phyloP scores from a whole-genome alignment of 2,797 vertebrate genomes.

The Melanogrammus aeglefinus region DNA sequence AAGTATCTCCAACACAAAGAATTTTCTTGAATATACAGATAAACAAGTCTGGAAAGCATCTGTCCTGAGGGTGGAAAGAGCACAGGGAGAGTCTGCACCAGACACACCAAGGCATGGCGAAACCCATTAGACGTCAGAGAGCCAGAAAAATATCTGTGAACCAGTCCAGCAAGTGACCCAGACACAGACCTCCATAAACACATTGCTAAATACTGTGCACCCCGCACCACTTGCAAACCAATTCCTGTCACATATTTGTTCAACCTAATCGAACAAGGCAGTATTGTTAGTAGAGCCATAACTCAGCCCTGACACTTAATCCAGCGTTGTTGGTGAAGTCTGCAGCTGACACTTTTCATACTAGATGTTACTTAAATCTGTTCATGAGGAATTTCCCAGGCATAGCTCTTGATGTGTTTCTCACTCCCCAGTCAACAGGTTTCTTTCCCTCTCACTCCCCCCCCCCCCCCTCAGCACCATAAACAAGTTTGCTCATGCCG shows the following conservation, averaged over 20 bases:
- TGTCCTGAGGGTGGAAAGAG: constrained; percentile 29
- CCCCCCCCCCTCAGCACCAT: constrained; percentile 50
- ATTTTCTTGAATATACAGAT: constrained; percentile 40
- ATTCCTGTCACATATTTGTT: constrained; percentile 62
- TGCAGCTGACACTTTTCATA: constrained; percentile 67
- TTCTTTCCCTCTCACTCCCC: constrained; percentile 63
- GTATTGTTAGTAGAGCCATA: constrained; percentile 61
- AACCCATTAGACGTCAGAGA: constrained; percentile 24
- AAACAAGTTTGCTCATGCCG: constrained; percentile 61
- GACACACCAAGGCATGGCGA: constrained; percentile 37
- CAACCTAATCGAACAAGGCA: constrained; percentile 57
- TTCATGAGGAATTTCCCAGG: constrained; percentile 52
- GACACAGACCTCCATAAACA: constrained; percentile 45
- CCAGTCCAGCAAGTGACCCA: constrained; percentile 40
- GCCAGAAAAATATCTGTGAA: constrained; percentile 43
- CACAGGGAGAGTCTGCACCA: constrained; percentile 36
- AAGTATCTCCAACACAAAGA: constrained; percentile 42
- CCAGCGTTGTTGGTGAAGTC: constrained; percentile 47
- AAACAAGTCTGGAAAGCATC: constrained; percentile 56
- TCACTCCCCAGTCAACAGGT: constrained; percentile 53
- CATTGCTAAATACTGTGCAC: constrained; percentile 46
- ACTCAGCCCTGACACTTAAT: constrained; percentile 50
- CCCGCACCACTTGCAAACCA: constrained; percentile 53
- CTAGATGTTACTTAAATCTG: constrained; percentile 59
- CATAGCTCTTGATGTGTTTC: constrained; percentile 51